Evolutionary conservation across 2,888 invertebrate genomes (phyloP), one percentile per base, ranked within the genome.

Genomic region (Himalopsyche anomala): DNA sequence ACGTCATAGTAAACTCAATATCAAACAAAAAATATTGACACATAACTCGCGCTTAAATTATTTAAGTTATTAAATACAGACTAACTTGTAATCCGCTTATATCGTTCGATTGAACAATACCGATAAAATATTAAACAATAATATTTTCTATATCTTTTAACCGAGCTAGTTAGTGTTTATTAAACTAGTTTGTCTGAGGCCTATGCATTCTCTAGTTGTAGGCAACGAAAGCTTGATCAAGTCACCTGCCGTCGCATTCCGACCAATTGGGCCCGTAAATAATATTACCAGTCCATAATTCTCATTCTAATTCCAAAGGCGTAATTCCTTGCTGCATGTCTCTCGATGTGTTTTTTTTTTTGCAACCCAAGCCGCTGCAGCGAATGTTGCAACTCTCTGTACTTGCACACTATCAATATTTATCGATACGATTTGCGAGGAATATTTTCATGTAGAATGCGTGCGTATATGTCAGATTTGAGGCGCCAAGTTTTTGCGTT

Each of bases 401-500:
- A 81, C 79, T 81, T 81, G 81, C 19, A 45, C 81, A 40, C 85
- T 12, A 80, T 83, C 83, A 85, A 83, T 84, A 84, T 84, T 85
- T 83, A 85, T 84, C 84, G 84, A 84, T 87, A 84, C 84, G 83
- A 84, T 87, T 87, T 83, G 83, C 85, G 82, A 69, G 81, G 82
- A 82, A 83, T 84, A 88, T 86, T 82, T 85, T 40, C 15, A 54
- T 54, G 15, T 17, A 84, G n/a, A 86, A 86, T 87, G 80, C 42
- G 84, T 54, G 86, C 83, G 84, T 81, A 81, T 84, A 81, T 80
- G 86, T 79, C 51, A 80, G 55, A 28, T 88, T 45, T 80, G 85
- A 84, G 86, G 88, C 88, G 86, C 86, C 88, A 38, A 56, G 80
- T 87, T 88, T 88, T 88, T 88, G 55, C 80, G 84, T 69, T 79